A percentile compares a stretch with the other conserved stretches of the same genome.
Evolutionary conservation across 2,113 vertebrate genomes (phyloP).

Genomic region (Saguinus imperator): DNA sequence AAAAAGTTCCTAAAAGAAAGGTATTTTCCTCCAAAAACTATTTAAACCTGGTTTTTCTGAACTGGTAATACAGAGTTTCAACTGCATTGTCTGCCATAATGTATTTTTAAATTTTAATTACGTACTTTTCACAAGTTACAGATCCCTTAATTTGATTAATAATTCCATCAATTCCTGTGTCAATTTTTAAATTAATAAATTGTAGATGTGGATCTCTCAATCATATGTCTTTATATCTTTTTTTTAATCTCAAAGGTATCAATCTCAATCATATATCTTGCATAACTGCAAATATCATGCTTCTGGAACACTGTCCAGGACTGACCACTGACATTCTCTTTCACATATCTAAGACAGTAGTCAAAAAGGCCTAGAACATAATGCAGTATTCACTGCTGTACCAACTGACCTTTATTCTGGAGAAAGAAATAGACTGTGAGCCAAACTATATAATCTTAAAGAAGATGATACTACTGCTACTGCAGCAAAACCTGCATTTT

Average conservation of each 20-base stretch:
- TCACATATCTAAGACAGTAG: neutral
- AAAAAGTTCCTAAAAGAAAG: neutral
- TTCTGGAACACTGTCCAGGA: neutral
- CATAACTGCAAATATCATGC: neutral
- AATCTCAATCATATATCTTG: neutral
- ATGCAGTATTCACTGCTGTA: neutral
- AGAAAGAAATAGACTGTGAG: neutral
- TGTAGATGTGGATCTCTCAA: neutral
- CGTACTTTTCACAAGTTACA: neutral
- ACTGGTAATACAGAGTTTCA: neutral
- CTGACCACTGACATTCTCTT: neutral
- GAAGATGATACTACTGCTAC: neutral
- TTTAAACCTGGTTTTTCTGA: conserved; percentile 7
- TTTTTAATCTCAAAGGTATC: too few species aligned
- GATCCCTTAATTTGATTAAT: neutral
- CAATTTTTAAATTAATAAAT: neutral
- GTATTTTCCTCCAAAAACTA: neutral
- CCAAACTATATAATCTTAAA: neutral
- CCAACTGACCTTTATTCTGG: neutral
- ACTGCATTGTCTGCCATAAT: neutral
- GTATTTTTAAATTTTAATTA: neutral
- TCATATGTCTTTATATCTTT: neutral
- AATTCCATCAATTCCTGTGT: neutral
- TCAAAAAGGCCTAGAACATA: neutral
- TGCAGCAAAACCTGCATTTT: neutral